A percentile compares a stretch with the other conserved stretches of the same genome.
Conservation (phyloP, 2,888 invertebrate species). For the Sycophila texana region DNA sequence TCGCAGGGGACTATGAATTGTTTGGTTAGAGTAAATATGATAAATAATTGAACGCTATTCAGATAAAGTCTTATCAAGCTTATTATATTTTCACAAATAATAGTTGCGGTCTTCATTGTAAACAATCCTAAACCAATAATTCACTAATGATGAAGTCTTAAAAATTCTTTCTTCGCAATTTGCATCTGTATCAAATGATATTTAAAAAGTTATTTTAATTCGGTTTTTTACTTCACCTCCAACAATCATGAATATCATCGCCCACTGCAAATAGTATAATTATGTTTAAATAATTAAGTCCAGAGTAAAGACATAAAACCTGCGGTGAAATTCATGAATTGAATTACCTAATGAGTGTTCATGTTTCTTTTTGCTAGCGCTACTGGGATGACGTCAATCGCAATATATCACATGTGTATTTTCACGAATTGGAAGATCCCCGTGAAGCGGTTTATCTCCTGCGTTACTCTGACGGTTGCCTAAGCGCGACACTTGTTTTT, state of each 20-base stretch:
- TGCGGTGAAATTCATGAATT: neutral
- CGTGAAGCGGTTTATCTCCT: conserved; percentile 27
- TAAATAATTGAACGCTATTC: neutral
- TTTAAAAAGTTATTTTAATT: neutral
- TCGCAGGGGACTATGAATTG: conserved; percentile 41
- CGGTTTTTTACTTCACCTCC: neutral
- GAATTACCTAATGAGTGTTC: neutral
- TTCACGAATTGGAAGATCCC: conserved; percentile 27
- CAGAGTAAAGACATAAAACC: neutral
- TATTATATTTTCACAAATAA: neutral
- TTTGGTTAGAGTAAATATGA: conserved; percentile 14
- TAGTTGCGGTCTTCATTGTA: neutral
- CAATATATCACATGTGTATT: conserved; percentile 10
- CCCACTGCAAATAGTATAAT: no score
- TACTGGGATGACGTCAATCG: conserved; percentile 13
- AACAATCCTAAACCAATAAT: neutral
- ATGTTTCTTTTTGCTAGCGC: neutral
- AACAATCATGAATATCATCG: no score
- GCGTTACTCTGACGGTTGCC: conserved; percentile 9
- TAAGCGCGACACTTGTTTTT: conserved; percentile 31
- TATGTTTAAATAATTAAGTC: no score
- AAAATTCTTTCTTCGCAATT: neutral
- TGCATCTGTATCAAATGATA: no score
- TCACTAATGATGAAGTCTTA: neutral
- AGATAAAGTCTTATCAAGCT: conserved; percentile 11